Evolutionary conservation across 1,140 invertebrate species (phyloP).

Genomic region (Bombus superbus): DNA sequence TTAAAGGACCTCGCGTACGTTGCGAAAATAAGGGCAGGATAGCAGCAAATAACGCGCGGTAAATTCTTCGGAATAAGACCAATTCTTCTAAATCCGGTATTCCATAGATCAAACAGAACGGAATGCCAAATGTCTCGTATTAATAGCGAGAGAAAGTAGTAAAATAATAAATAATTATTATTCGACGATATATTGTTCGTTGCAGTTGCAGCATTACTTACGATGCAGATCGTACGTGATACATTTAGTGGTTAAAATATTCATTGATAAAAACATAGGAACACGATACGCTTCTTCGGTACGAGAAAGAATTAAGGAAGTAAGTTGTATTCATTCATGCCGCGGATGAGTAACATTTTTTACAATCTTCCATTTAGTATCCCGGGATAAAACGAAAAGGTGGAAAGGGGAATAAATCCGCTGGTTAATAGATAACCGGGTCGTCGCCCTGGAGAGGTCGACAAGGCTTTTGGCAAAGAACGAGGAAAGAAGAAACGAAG

Average conservation of each 20-base stretch:
- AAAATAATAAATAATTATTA: background rate
- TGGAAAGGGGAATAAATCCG: conserved; percentile 52
- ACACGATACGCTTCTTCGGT: background rate
- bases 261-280: background rate
- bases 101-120: background rate
- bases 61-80: background rate
- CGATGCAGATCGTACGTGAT: background rate
- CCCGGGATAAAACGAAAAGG: conserved; percentile 14
- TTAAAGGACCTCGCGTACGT: background rate
- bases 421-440: conserved; percentile 61
- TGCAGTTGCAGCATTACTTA: background rate
- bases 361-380: background rate
- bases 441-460: conserved; percentile 52
- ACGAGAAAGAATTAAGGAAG: background rate
- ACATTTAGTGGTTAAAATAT: background rate
- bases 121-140: too few relatives aligned
- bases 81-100: background rate
- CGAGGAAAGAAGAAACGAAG: conserved; percentile 30
- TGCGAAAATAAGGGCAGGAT: background rate
- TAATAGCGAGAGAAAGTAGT: background rate
- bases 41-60: background rate
- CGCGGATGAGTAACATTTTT: background rate
- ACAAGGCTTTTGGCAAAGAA: conserved; percentile 40
- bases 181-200: background rate
- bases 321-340: conserved; percentile 5